Conservation (phyloP, 2,113 vertebrate genomes). For the Gymnogyps californianus region DNA sequence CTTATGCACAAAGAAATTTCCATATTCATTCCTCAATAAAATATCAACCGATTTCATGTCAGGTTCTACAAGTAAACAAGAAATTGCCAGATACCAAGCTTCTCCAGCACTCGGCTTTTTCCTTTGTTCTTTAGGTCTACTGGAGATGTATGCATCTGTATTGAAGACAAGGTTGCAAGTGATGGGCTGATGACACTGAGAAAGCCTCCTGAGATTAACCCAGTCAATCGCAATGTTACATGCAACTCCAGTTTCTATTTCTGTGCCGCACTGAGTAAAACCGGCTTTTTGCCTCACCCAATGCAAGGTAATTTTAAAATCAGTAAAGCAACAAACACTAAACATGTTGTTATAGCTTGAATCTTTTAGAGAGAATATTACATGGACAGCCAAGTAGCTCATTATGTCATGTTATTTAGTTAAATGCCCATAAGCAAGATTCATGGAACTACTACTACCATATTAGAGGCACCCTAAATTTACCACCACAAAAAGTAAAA, state of each 20-base stretch:
- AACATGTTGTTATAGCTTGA: not conserved
- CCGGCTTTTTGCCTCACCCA: not conserved
- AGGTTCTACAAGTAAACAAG: not conserved
- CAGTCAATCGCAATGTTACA: not conserved
- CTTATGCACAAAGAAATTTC: not conserved
- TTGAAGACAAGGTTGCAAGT: not conserved
- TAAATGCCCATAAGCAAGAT: conserved; percentile 7
- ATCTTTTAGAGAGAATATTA: conserved; percentile 40
- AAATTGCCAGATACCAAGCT: not conserved
- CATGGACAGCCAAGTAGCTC: not conserved
- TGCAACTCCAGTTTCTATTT: not conserved
- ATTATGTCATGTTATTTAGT: not conserved
- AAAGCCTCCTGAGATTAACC: not conserved
- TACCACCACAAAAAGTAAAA: not conserved
- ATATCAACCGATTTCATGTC: not conserved
- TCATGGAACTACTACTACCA: not conserved
- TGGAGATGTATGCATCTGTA: not conserved
- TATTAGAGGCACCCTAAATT: not conserved
- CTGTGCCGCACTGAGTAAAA: not conserved
- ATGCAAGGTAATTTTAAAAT: not conserved
- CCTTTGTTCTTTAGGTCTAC: not conserved
- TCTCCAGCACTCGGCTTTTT: not conserved
- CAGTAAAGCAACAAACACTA: not conserved
- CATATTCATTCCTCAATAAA: not conserved
- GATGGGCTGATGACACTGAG: not conserved